phyloP scores from a whole-genome alignment of 1,140 invertebrate species.

The Solenopsis fugax region DNA sequence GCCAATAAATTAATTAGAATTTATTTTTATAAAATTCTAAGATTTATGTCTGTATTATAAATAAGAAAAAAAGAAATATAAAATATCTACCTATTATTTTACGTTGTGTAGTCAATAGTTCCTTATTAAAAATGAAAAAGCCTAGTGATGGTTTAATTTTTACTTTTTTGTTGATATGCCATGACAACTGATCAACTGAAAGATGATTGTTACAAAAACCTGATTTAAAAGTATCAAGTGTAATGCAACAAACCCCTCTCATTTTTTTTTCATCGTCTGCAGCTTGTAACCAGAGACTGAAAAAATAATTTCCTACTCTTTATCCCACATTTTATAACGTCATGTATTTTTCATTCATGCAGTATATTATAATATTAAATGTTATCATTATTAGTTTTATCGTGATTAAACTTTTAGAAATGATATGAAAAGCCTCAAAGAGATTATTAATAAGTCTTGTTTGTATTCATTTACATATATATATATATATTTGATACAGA shows the following conservation, averaged over 20 bases:
- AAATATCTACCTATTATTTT: conserved; percentile 23
- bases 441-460: background rate
- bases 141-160: conserved; percentile 76
- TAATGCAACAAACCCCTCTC: conserved; percentile 55
- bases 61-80: background rate
- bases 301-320: conserved; percentile 33
- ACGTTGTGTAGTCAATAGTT: background rate
- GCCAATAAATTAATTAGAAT: too few species aligned
- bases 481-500: background rate
- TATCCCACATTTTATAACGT: background rate
- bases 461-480: background rate
- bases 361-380: background rate
- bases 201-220: too few species aligned
- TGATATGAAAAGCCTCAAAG: conserved; percentile 16
- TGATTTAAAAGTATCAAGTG: too few species aligned
- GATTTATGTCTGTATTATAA: too few species aligned
- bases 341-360: background rate
- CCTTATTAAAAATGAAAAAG: conserved; percentile 67
- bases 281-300: conserved; percentile 80
- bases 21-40: too few species aligned
- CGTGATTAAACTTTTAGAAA: background rate
- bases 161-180: conserved; percentile 65
- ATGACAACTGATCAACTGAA: background rate
- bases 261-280: conserved; percentile 72
- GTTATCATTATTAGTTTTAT: background rate